phyloP scores from a whole-genome alignment of 1,140 invertebrate species.

The Gonioctena quinquepunctata region DNA sequence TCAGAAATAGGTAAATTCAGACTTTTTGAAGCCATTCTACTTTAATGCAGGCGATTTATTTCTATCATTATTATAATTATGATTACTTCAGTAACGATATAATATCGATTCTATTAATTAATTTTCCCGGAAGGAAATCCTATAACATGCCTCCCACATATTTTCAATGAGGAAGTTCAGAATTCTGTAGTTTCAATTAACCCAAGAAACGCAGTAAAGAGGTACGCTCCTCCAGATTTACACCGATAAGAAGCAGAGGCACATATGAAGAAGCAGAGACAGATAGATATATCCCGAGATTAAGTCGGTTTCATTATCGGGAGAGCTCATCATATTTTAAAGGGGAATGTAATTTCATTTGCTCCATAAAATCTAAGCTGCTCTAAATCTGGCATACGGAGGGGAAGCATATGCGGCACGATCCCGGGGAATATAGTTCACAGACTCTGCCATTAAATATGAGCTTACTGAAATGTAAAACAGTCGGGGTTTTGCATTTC shows the following conservation, averaged over 20 bases:
- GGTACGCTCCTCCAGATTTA: too few species aligned
- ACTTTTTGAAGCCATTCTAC: too few species aligned
- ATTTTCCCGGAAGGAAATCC: too few species aligned
- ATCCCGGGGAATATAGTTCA: conserved; percentile 52
- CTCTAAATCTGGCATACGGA: conserved; percentile 52
- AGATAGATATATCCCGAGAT: conserved; percentile 44
- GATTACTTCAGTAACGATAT: too few species aligned
- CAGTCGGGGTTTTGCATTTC: conserved; percentile 56
- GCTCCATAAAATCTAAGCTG: conserved; percentile 57
- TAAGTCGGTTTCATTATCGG: conserved; percentile 55
- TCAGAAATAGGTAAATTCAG: too few species aligned
- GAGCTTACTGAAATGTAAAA: conserved; percentile 58
- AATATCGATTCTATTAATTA: too few species aligned
- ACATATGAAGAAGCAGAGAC: neutral
- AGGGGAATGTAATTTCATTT: conserved; percentile 57
- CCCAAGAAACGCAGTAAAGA: neutral
- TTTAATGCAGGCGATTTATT: too few species aligned
- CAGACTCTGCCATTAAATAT: conserved; percentile 56
- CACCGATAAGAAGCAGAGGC: neutral
- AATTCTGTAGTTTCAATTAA: neutral
- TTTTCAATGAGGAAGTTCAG: too few species aligned
- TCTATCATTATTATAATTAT: too few species aligned
- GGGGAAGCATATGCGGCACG: conserved; percentile 51
- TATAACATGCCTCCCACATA: too few species aligned
- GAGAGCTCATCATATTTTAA: conserved; percentile 57